These are phyloP conservation scores for Thera obeliscata DNA, from an alignment of 2,888 invertebrate genomes.

Conservation along the genomic window DNA sequence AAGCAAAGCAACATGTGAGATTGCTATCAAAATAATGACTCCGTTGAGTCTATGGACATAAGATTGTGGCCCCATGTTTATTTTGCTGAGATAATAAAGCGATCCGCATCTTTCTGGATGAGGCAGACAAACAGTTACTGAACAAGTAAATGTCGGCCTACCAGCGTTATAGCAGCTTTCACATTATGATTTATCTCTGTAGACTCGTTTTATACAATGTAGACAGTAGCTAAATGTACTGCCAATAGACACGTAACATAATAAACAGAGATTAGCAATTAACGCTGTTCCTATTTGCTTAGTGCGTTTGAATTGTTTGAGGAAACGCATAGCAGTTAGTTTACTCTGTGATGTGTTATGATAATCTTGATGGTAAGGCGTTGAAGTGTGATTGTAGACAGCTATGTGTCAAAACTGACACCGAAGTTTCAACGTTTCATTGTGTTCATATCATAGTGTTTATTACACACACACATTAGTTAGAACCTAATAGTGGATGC, in stretches of 20 bases:
- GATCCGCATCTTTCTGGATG: slow-evolving; percentile 42
- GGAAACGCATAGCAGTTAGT: slow-evolving; percentile 22
- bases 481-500: too few relatives aligned
- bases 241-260: slow-evolving; percentile 8
- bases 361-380: slow-evolving; percentile 2
- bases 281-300: slow-evolving; percentile 28
- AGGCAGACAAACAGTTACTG: slow-evolving; percentile 16
- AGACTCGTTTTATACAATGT: slow-evolving; percentile 21
- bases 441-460: too few relatives aligned
- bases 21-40: slow-evolving; percentile 39
- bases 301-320: slow-evolving; percentile 24
- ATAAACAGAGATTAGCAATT: slow-evolving; percentile 29
- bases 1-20: slow-evolving; percentile 33
- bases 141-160: slow-evolving; percentile 16
- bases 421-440: background rate
- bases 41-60: slow-evolving; percentile 25
- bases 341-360: slow-evolving; percentile 20
- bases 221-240: slow-evolving; percentile 21
- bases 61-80: slow-evolving; percentile 38
- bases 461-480: too few relatives aligned
- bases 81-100: slow-evolving; percentile 46
- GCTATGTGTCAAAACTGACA: slow-evolving; percentile 11
- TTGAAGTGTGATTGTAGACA: slow-evolving; percentile 3
- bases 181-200: slow-evolving; percentile 29
- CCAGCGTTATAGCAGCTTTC: slow-evolving; percentile 29